Conservation (phyloP, 2,888 invertebrate species). For the Brachynemurus nebulosus region DNA sequence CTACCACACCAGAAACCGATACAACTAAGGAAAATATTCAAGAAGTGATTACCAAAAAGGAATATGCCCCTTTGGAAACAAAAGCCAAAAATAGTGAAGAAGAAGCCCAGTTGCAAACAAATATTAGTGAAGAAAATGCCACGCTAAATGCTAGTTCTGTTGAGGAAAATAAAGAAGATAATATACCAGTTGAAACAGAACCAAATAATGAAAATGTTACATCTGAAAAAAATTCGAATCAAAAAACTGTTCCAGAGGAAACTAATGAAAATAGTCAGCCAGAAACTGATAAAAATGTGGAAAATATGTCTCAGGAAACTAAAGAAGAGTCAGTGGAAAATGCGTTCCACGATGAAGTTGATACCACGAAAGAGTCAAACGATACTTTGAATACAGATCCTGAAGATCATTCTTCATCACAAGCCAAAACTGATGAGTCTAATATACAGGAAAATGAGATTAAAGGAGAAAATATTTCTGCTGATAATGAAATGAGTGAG, state of each 20-base stretch:
- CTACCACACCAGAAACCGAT: not conserved
- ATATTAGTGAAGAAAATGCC: constrained; percentile 5
- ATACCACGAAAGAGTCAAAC: no score
- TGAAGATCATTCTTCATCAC: no score
- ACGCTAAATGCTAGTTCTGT: constrained; percentile 3
- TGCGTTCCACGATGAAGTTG: no score
- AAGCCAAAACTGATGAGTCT: no score
- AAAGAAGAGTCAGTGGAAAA: no score
- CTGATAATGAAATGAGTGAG: not conserved
- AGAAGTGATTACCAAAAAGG: not conserved
- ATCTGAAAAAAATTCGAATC: not conserved
- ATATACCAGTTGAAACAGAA: not conserved
- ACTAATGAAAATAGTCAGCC: no score
- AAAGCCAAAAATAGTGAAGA: not conserved
- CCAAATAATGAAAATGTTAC: not conserved
- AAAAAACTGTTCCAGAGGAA: constrained; percentile 4
- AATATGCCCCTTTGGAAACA: not conserved
- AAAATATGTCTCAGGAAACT: no score
- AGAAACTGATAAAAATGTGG: no score
- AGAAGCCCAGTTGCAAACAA: not conserved
- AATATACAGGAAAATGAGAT: no score
- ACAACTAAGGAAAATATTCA: not conserved
- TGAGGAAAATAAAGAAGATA: constrained; percentile 2
- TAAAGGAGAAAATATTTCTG: not conserved
- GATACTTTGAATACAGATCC: no score